These are phyloP conservation scores for Acridotheres tristis DNA, from an alignment of 2,797 vertebrate species.

Conservation along the genomic window DNA sequence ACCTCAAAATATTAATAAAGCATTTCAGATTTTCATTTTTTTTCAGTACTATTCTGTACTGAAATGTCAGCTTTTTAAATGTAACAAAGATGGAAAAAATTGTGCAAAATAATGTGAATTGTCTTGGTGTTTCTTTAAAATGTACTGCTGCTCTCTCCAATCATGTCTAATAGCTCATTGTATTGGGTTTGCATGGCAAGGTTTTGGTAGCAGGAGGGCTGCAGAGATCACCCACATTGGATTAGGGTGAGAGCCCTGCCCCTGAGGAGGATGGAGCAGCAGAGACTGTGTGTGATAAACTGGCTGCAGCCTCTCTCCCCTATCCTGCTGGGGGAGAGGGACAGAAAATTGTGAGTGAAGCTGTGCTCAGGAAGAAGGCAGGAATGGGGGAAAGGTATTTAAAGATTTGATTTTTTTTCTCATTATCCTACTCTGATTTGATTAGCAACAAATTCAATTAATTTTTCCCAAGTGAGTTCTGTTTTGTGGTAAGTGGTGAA, in stretches of 20 bases:
- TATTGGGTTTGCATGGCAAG: neutral
- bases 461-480: neutral
- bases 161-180: neutral
- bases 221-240: rapidly evolving
- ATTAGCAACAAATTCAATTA: neutral
- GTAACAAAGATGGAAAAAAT: neutral
- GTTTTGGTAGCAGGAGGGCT: neutral
- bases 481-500: neutral
- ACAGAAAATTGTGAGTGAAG: neutral
- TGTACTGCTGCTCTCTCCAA: neutral
- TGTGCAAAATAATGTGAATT: neutral
- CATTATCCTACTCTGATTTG: neutral
- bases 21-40: neutral
- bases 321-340: too few species aligned
- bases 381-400: neutral
- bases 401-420: neutral
- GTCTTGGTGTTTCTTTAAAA: neutral
- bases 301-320: too few species aligned
- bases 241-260: neutral
- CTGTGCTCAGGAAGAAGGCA: neutral
- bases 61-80: neutral
- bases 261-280: neutral
- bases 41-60: neutral
- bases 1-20: neutral
- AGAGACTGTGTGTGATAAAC: neutral